Base-by-base conservation (phyloP, 2,113 vertebrate genomes). In the Ceratotherium simum region DNA sequence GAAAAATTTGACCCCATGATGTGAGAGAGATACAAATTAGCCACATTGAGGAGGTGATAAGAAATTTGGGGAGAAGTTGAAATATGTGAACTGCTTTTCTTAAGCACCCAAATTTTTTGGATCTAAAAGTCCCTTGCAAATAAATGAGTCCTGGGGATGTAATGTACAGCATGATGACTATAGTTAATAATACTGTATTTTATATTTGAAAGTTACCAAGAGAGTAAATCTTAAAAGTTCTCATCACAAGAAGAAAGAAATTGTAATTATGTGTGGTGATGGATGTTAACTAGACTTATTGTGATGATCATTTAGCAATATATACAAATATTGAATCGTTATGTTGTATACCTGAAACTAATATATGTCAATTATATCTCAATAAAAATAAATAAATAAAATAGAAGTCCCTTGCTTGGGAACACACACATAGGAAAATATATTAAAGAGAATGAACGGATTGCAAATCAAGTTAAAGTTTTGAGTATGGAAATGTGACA, bases 61-160 rank as follows among this genome's bases (percentile, higher is more conserved):
- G 23, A n/a, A 88, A 86, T 87, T 51, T 62, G 29, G 46, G 58
- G 46, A 80, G 48, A 96, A 92, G 14, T 31, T 42, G 54, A 89
- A 96, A 67, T 81, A 73, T 36, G 21, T 58, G 17, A 60, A 67
- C 46, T 80, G 27, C 46, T 91, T 95, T 96, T 91, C 31, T 64
- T 91, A 84, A n/a, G 33, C 60, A 69, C 33, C 54, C 18, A 42
- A 62, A 4, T 69, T 51, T 46, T 58, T 17, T 16, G 46, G 33
- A 75, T 56, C 33, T 51, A 48, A 69, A 92, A 96, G 75, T 21
- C 21, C 31, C 46, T 82, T 91, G 46, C 21, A 82, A 76, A 76
- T 51, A 85, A 80, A 29, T 56, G 42, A 46, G 69, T 69, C 42
- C 27, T 69, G 84, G 84, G 51, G 27, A 67, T 67, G 76, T 69